Conservation (phyloP, 2,888 invertebrate species). For the Xanthia icteritia region DNA sequence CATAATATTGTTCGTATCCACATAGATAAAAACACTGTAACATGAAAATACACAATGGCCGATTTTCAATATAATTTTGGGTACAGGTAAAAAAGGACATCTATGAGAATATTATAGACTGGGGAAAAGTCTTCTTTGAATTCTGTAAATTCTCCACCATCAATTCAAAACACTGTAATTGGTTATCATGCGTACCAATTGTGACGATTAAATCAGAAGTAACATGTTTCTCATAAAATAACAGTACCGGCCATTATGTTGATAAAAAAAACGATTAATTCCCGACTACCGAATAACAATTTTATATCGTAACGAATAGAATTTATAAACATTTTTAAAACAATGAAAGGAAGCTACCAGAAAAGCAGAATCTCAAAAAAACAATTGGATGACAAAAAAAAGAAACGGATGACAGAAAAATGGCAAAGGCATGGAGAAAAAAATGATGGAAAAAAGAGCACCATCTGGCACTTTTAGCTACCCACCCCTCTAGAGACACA, state of each 20-base stretch:
- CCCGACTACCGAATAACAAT: constrained; percentile 31
- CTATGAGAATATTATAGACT: not conserved
- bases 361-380: constrained; percentile 14
- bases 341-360: constrained; percentile 34
- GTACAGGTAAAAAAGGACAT: no score
- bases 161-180: not conserved
- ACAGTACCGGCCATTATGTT: constrained; percentile 38
- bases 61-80: not conserved
- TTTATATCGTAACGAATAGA: constrained; percentile 11
- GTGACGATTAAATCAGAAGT: not conserved
- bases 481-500: constrained; percentile 69
- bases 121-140: not conserved
- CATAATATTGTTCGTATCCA: constrained; percentile 19
- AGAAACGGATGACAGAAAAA: constrained; percentile 37
- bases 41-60: constrained; percentile 49
- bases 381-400: constrained; percentile 21
- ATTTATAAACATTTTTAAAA: constrained; percentile 24
- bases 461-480: constrained; percentile 55
- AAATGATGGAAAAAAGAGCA: constrained; percentile 54
- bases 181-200: not conserved
- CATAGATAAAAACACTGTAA: constrained; percentile 32
- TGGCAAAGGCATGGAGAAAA: constrained; percentile 37
- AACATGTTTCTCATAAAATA: not conserved
- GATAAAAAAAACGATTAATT: constrained; percentile 29
- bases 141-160: not conserved